Evolutionary conservation across 2,888 invertebrate species (phyloP).

Genomic region (Thecocarcelia acutangulata): DNA sequence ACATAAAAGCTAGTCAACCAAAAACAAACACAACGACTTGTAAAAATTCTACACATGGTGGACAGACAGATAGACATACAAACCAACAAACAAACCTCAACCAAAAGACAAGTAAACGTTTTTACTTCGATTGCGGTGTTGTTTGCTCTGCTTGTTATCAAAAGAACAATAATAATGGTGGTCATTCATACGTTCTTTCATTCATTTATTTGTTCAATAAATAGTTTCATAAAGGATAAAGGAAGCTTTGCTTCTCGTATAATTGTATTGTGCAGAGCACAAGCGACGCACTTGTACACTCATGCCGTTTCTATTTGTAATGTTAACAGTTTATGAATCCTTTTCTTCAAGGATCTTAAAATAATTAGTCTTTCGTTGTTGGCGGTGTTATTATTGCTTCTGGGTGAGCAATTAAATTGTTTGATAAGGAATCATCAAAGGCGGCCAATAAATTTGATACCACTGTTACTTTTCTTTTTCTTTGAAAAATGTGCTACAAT

Average conservation of each 20-base stretch:
- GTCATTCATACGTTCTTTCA: constrained; percentile 46
- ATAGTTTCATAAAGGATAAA: constrained; percentile 53
- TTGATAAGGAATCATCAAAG: constrained; percentile 65
- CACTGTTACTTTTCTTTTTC: constrained; percentile 32
- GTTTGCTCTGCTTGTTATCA: constrained; percentile 34
- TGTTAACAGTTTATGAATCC: constrained; percentile 62
- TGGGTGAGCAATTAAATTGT: constrained; percentile 58
- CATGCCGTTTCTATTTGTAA: constrained; percentile 30
- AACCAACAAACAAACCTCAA: constrained; percentile 32
- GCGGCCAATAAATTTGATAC: constrained; percentile 69
- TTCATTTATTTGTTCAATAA: constrained; percentile 50
- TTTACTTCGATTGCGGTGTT: not conserved
- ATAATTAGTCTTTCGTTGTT: constrained; percentile 42
- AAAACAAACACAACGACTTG: constrained; percentile 32
- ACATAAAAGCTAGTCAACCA: constrained; percentile 59
- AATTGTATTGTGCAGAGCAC: constrained; percentile 20
- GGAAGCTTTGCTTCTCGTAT: constrained; percentile 22
- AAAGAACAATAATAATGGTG: constrained; percentile 48
- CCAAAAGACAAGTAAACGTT: constrained; percentile 47
- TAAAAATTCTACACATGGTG: constrained; percentile 35
- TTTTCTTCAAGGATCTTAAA: constrained; percentile 38
- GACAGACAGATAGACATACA: constrained; percentile 5
- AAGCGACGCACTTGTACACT: constrained; percentile 19
- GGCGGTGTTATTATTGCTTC: constrained; percentile 36
- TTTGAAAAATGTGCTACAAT: too few relatives aligned